Percentiles rank a stretch among this genome's conserved stretches.
Conservation (phyloP, 1,140 invertebrate genomes). For the Xylocopa sonorina region DNA sequence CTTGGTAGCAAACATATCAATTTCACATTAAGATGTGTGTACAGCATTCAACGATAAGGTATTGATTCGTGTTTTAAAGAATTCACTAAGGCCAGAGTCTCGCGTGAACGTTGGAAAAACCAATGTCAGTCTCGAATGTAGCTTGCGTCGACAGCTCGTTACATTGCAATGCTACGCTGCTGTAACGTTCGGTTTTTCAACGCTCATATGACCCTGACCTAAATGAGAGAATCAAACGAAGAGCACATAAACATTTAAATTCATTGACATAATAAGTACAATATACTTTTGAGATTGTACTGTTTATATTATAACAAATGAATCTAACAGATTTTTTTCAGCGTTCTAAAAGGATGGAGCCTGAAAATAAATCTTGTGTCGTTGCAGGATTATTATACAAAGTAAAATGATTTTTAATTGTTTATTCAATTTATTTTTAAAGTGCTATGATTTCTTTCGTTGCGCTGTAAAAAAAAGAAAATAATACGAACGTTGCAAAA, state of each 20-base stretch:
- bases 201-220: too few relatives aligned
- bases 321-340: background rate
- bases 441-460: background rate
- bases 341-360: too few relatives aligned
- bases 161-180: too few relatives aligned
- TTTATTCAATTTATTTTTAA: conserved; percentile 11
- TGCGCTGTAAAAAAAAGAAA: background rate
- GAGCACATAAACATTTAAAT: conserved; percentile 8
- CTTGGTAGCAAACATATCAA: conserved; percentile 79
- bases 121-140: too few relatives aligned
- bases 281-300: conserved; percentile 9
- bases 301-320: background rate
- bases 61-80: conserved; percentile 1
- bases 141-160: too few relatives aligned
- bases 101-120: too few relatives aligned
- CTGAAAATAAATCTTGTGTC: conserved; percentile 15
- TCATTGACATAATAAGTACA: conserved; percentile 6
- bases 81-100: too few relatives aligned
- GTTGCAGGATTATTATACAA: background rate
- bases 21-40: conserved; percentile 48
- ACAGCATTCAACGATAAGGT: conserved; percentile 29
- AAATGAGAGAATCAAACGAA: conserved; percentile 7
- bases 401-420: background rate
- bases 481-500: conserved; percentile 4
- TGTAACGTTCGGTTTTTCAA: too few relatives aligned